Evolutionary conservation across 1,140 invertebrate genomes (phyloP), one percentile per base, ranked within the genome.

Genomic region (Teleopsis dalmanni): DNA sequence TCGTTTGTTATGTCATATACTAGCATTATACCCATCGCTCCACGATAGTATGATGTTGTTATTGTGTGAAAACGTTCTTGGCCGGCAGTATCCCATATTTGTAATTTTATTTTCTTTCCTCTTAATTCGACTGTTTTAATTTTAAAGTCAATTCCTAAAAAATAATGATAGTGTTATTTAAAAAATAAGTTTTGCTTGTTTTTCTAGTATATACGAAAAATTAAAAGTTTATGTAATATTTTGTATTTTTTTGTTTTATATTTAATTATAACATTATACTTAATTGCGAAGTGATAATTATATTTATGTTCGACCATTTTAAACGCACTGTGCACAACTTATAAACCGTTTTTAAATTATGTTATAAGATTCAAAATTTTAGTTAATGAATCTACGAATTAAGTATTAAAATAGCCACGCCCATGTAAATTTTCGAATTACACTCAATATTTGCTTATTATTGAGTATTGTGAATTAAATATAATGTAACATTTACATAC

Each of bases 1-100:
- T 92, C 88, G 77, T 95, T 95, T 62, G 94, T 97, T 69, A 98
- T 95, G 77, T 98, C 95, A 75, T 98, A 98, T 42, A 97, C 92
- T 57, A 97, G 78, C 90, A 98, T 97, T 59, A 98, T 98, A 33
- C 95, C 95, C 94, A 97, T 97, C 29, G 94, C 93, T 42, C 94
- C 94, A 70, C 94, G 81, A 72, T 98, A 98, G 67, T 97, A 97
- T 7, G 93, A 95, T 41, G 93, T 97, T 37, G 95, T 97, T 58
- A 98, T 98, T 53, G 94, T 97, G 73, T 95, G 88, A 73, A 98
- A 97, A 65, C 94, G 81, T 72, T 91, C 84, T 74, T 97, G 94
- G 1, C 93, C 93, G 47, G 93, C 93, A 50, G 60, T 59, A 48
- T 64, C 60, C 93, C 94, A 97, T 86, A 97, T 96, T 78, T 97